Evolutionary conservation across 2,888 invertebrate species (phyloP).

Genomic region (Watsonalla cultraria): DNA sequence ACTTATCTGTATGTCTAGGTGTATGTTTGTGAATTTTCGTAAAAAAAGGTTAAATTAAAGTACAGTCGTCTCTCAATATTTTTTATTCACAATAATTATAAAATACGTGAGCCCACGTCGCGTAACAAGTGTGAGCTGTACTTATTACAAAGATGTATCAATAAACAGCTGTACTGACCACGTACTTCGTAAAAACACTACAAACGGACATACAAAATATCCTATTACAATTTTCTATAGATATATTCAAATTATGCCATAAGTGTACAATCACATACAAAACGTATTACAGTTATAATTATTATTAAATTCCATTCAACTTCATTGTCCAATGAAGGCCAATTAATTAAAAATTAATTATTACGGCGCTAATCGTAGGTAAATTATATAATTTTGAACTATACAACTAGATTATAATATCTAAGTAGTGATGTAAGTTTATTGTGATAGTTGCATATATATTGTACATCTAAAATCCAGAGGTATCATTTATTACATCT

Average conservation of each 20-base stretch:
- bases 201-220: conserved; percentile 14
- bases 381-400: no score
- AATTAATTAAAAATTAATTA: background rate
- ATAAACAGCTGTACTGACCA: conserved; percentile 25
- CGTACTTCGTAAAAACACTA: conserved; percentile 11
- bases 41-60: no score
- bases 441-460: conserved; percentile 12
- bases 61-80: conserved; percentile 39
- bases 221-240: background rate
- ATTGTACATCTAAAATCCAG: conserved; percentile 43
- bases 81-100: conserved; percentile 67
- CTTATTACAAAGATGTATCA: conserved; percentile 24
- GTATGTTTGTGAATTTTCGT: no score
- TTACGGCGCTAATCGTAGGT: no score
- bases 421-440: background rate
- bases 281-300: background rate
- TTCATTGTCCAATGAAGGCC: background rate
- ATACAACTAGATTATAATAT: no score
- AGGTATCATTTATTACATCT: conserved; percentile 60
- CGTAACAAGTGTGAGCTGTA: conserved; percentile 50
- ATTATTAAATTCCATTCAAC: no score
- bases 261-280: conserved; percentile 2
- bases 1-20: no score
- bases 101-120: conserved; percentile 49
- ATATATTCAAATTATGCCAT: background rate